Conservation (phyloP, 2,888 invertebrate genomes). For the Cataglyphis livida region DNA sequence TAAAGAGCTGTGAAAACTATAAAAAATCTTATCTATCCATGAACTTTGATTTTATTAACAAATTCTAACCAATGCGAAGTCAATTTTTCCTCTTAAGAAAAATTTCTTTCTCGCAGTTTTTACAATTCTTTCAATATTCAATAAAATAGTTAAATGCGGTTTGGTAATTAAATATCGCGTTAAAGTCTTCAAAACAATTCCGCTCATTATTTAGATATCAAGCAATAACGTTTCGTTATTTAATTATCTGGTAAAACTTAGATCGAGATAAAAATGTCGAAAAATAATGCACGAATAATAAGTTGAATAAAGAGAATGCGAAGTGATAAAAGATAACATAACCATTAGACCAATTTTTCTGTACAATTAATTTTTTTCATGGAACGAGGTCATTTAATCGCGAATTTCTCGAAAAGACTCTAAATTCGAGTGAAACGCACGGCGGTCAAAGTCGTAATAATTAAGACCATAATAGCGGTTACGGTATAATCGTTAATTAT, state of each 20-base stretch:
- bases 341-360: background rate
- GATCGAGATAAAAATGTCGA: too few relatives aligned
- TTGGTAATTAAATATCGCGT: background rate
- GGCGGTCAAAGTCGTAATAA: slow-evolving; percentile 22
- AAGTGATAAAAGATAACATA: background rate
- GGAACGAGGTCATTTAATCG: background rate
- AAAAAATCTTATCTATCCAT: background rate
- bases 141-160: background rate
- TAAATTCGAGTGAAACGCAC: slow-evolving; percentile 20
- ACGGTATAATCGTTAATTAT: slow-evolving; percentile 43
- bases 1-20: background rate
- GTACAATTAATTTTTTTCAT: background rate
- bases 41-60: background rate
- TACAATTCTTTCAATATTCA: background rate
- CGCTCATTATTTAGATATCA: background rate
- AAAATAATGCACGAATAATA: background rate
- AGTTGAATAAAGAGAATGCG: background rate
- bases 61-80: background rate
- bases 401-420: background rate
- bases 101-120: background rate
- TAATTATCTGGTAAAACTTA: background rate
- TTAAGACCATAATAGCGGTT: slow-evolving; percentile 28
- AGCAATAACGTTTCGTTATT: background rate
- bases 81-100: background rate
- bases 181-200: background rate